phyloP scores from a whole-genome alignment of 1,140 invertebrate species.

The Saccostrea cuccullata region DNA sequence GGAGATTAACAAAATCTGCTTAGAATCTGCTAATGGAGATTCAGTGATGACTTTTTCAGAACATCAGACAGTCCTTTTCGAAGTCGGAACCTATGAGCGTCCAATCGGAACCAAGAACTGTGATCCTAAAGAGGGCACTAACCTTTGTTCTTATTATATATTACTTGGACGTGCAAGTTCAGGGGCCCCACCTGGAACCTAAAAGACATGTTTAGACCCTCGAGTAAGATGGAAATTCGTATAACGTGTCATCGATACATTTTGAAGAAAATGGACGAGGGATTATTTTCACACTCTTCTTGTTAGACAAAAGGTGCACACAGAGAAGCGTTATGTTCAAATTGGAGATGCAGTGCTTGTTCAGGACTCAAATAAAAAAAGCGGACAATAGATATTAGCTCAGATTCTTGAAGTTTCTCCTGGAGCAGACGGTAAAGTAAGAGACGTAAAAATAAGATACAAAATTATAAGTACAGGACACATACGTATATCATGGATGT shows the following conservation, averaged over 20 bases:
- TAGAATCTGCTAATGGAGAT: neutral
- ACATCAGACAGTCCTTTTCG: neutral
- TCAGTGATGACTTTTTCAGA: too few relatives aligned
- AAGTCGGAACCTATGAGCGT: slow-evolving; percentile 38
- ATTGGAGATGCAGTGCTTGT: slow-evolving; percentile 1
- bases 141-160: slow-evolving; percentile 39
- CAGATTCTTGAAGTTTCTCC: too few relatives aligned
- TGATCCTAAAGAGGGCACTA: slow-evolving; percentile 33
- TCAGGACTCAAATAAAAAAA: neutral
- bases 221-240: too few relatives aligned
- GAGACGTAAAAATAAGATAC: too few relatives aligned
- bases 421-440: too few relatives aligned
- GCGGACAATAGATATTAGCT: too few relatives aligned
- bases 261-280: neutral
- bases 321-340: neutral
- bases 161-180: neutral
- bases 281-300: slow-evolving; percentile 32
- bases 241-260: too few relatives aligned
- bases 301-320: slow-evolving; percentile 32
- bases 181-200: slow-evolving; percentile 1
- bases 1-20: neutral
- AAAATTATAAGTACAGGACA: too few relatives aligned
- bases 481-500: too few relatives aligned
- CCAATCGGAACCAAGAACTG: slow-evolving; percentile 37
- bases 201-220: too few relatives aligned